Base-by-base conservation (phyloP, 2,888 invertebrate species). In the Herminia tarsipennalis region DNA sequence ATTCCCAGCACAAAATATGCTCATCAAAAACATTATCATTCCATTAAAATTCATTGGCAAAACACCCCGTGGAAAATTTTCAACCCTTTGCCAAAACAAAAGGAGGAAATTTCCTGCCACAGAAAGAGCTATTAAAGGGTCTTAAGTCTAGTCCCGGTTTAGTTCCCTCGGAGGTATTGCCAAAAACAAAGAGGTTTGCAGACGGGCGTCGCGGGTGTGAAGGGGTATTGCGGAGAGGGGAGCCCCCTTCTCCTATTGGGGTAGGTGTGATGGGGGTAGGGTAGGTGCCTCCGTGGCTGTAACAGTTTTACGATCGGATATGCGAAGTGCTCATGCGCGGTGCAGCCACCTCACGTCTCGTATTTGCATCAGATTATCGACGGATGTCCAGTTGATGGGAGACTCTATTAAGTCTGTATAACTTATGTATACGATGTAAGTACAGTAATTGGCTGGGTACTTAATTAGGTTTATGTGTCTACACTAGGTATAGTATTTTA, bases 251-350 rank as follows among this genome's bases (percentile, higher is more conserved):
- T 35, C 48, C 41, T 48, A 47, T 50, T 21, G 30, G 66, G 66
- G 67, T 66, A 55, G 51, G 62, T 56, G 47, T 34, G 55, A 63
- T 43, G 48, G 65, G 73, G 72, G 73, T 73, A 65, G 70, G 46
- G 46, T 47, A 36, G 46, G 39, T 46, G 46, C 73, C 67, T 63
- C 58, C 67, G 66, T 33, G 79, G 84, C 73, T 82, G 86, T 88
- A 81, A 86, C 87, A 78, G 80, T 88, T 91, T 90, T 90, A 91
- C 87, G 90, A 88, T 81, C 84, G 83, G 86, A 84, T 85, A 83
- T 81, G 73, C 80, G 76, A 72, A 76, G 75, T 81, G 88, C 88
- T 84, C 89, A 88, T 88, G 89, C 89, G 89, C 86, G 72, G 10
- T 87, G 87, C 85, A 86, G 62, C 63, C 62, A 42, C 37, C 63